These are phyloP conservation scores for Heliothis virescens DNA, from an alignment of 1,140 invertebrate species.

Conservation along the genomic window DNA sequence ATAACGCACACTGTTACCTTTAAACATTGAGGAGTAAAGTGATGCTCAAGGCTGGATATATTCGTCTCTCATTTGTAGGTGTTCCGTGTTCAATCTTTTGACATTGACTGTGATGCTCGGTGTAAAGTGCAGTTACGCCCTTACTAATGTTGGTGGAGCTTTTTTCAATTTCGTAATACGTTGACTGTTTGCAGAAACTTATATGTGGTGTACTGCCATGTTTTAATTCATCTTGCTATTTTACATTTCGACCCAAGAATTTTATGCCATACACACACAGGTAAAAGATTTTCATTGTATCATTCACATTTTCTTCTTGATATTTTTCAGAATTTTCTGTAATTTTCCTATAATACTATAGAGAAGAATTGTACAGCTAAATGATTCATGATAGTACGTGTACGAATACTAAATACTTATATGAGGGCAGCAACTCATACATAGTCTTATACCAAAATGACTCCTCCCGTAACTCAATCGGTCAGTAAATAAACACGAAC, in stretches of 20 bases:
- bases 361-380: too few species aligned
- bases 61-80: conserved; percentile 69
- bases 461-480: conserved; percentile 14
- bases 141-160: conserved; percentile 41
- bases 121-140: conserved; percentile 52
- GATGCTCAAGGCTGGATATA: conserved; percentile 76
- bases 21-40: conserved; percentile 59
- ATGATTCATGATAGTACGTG: neutral
- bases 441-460: neutral
- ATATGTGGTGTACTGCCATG: too few species aligned
- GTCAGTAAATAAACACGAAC: conserved; percentile 17
- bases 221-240: too few species aligned
- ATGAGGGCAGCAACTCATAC: neutral
- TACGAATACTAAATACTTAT: neutral
- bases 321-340: too few species aligned
- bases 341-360: too few species aligned
- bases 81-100: conserved; percentile 70
- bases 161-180: neutral
- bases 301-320: too few species aligned
- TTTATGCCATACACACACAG: too few species aligned
- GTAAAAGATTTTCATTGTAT: too few species aligned
- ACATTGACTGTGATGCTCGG: conserved; percentile 57
- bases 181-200: neutral
- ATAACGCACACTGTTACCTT: conserved; percentile 65
- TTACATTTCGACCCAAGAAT: too few species aligned